Base-by-base conservation (phyloP, 2,113 vertebrate species). In the Sprattus sprattus region DNA sequence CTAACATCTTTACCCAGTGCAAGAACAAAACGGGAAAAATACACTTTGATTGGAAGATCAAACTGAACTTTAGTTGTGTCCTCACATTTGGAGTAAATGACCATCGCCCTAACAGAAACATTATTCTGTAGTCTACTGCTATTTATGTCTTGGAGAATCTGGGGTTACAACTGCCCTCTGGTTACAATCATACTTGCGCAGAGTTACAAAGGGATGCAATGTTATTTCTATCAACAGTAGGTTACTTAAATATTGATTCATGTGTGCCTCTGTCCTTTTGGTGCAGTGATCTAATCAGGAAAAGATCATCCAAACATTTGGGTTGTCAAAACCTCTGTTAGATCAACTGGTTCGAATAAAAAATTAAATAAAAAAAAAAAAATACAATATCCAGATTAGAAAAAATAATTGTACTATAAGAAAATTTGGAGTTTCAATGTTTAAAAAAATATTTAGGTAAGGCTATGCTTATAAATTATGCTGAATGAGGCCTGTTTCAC, bases 241-340 rank as follows among this genome's bases (percentile, higher is more conserved):
- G 64, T 71, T 71, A 11, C 64, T 71, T 71, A 71, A 71, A 28
- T 71, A 71, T 71, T 71, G 64, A 71, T 28, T 71, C 28, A 78
- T 78, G 10, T 78, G 71, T 39, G 32, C 71, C 32, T 78, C 71
- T 78, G 71, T 78, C 10, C 28, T 78, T 78, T 78, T 16, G 25
- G 25, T 75, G 13, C 13, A 15, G 67, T 78, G 10, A 78, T 78
- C 71, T 78, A 78, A 78, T 78, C 64, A 32, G 64, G 64, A 32
- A 32, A 9, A 28, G 64, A 71, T 32, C 71, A 78, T 13, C 3
- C 32, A 39, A 78, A 39, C 28, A 78, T 78, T 78, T 39, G 32
- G 71, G 10, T 78, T 78, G 71, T 78, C 71, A 78, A 39, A 78
- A 28, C 25, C 32, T 32, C 28, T 28, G 28, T 15, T 32, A 78